Evolutionary conservation across 2,113 vertebrate genomes (phyloP), one percentile per base, ranked within the genome.

Genomic region (Jaculus jaculus): DNA sequence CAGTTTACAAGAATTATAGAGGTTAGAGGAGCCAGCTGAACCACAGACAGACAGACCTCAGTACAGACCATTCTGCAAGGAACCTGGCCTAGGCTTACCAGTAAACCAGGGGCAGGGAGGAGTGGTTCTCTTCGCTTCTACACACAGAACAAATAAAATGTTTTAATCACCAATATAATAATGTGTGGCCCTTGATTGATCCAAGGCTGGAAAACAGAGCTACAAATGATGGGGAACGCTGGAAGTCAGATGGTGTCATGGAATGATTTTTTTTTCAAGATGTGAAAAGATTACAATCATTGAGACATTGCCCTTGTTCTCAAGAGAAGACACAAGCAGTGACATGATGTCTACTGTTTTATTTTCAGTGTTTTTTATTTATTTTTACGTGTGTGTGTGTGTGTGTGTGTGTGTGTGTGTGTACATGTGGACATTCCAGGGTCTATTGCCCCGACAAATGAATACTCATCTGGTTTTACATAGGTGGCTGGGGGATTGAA

Each of bases 211-310:
- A 30, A 32, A 79, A 71, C 15, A 16, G 2, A 7, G 17, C 81
- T 34, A 2, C 1, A 2, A 3, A 2, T 13, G 51, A 0, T 0
- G 0, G 3, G 15, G 24, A 21, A 15, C 9, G 1, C 42, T 5
- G 9, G 10, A 2, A 24, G 42, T 7, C 18, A 20, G 5, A 20
- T 1, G 79, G 5, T 2, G 0, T 7, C 28, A 1, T 0, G 65
- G 71, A 21, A 0, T 2, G 21, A 12, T 0, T 24, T 0, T 8
- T 26, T 66, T 39, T 80, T 60, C 1, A 20, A 37, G 20, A n/a
- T 23, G 18, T 11, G n/a, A n/a, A 30, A 0, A 34, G 5, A 7
- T 1, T 1, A 28, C 20, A 2, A 3, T 17, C 12, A 0, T 10
- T 0, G 11, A 42, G 42, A 34, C 18, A 2, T 0, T 20, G 9